phyloP scores from a whole-genome alignment of 2,888 invertebrate species.

The Drosophila pullipes region DNA sequence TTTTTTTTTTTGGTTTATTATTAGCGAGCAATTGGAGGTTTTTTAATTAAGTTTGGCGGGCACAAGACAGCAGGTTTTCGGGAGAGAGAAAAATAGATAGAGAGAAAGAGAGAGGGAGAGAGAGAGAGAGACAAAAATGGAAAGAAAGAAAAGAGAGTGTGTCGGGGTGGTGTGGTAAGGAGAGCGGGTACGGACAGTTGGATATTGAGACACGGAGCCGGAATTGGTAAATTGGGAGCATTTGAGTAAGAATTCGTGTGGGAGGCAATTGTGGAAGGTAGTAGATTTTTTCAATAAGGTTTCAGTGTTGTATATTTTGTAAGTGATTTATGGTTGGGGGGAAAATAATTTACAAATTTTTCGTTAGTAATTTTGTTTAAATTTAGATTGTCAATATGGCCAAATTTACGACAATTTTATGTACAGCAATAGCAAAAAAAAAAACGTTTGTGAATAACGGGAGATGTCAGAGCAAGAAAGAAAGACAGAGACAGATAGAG shows the following conservation, averaged over 20 bases:
- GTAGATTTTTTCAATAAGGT: slow-evolving; percentile 12
- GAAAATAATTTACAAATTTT: slow-evolving; percentile 66
- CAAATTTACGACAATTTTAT: slow-evolving; percentile 56
- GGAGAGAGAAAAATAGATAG: slow-evolving; percentile 34
- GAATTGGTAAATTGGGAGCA: slow-evolving; percentile 17
- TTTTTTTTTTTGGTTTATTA: slow-evolving; percentile 27
- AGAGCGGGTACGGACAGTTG: slow-evolving; percentile 22
- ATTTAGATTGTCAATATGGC: slow-evolving; percentile 45
- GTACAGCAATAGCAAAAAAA: slow-evolving; percentile 40
- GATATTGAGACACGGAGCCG: slow-evolving; percentile 24
- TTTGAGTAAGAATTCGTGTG: slow-evolving; percentile 34
- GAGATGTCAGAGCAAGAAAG: neutral
- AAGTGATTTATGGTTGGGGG: slow-evolving; percentile 13
- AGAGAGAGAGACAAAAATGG: slow-evolving; percentile 16
- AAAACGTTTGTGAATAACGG: neutral
- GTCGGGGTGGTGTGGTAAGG: slow-evolving; percentile 24
- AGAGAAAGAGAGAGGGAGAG: slow-evolving; percentile 28
- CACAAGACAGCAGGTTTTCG: slow-evolving; percentile 42
- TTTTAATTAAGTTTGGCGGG: slow-evolving; percentile 39
- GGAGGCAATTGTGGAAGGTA: slow-evolving; percentile 29
- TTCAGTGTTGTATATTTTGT: slow-evolving; percentile 27
- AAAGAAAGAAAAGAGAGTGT: slow-evolving; percentile 18
- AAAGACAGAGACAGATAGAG: neutral
- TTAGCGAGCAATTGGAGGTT: slow-evolving; percentile 49
- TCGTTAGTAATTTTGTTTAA: slow-evolving; percentile 73